Conservation (phyloP, 2,888 invertebrate genomes). For the Steinernema hermaphroditum region DNA sequence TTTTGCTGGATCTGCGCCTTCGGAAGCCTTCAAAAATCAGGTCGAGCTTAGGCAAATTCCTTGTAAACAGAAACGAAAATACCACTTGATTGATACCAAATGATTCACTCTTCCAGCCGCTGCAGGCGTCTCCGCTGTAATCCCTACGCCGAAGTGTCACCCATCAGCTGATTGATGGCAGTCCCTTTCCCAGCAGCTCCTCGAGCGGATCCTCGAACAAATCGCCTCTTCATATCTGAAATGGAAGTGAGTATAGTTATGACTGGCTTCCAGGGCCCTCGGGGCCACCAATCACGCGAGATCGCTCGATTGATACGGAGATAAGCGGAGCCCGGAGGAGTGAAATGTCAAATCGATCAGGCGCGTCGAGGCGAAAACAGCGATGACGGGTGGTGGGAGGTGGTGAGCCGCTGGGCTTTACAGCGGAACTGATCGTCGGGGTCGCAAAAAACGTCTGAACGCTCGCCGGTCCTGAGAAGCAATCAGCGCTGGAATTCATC, state of each 20-base stretch:
- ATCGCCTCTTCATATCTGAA: conserved; percentile 14
- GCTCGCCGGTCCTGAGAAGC: neutral
- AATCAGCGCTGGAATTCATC: neutral
- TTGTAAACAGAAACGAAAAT: neutral
- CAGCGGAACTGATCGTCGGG: neutral
- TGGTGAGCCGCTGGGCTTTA: neutral
- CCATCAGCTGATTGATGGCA: conserved; percentile 20
- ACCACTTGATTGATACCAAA: neutral
- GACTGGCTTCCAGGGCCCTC: neutral
- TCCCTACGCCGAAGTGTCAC: neutral
- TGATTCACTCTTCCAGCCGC: neutral
- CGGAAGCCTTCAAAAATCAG: no score
- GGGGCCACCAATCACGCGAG: neutral
- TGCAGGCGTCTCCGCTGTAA: neutral
- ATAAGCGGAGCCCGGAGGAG: neutral
- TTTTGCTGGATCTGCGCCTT: no score
- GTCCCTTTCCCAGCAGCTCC: neutral
- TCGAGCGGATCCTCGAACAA: no score
- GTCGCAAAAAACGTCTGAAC: conserved; percentile 8
- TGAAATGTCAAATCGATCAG: no score
- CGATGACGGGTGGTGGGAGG: no score
- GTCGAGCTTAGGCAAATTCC: no score
- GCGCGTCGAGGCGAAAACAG: no score
- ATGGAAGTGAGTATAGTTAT: neutral
- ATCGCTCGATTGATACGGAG: neutral